Conservation (phyloP, 2,113 vertebrate genomes). For the Rhea americana region DNA sequence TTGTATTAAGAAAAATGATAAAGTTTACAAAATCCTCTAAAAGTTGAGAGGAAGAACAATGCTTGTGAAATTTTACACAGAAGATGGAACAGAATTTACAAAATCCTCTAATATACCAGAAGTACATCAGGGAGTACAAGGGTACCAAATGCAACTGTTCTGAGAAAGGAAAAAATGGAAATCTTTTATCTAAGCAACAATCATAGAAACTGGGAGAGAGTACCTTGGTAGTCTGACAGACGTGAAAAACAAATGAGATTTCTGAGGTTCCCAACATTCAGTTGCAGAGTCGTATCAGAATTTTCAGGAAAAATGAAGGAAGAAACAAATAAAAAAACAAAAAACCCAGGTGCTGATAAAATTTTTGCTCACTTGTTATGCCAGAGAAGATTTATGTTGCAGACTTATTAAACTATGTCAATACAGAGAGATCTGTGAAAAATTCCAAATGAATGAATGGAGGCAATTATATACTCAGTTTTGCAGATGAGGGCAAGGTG, state of each 20-base stretch:
- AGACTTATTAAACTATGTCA: neutral
- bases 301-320: neutral
- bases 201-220: neutral
- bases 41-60: neutral
- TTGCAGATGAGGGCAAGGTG: neutral
- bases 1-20: neutral
- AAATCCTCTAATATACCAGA: neutral
- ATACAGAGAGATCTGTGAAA: neutral
- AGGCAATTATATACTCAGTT: neutral
- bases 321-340: too few relatives aligned
- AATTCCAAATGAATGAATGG: neutral
- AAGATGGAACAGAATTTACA: neutral
- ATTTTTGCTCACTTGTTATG: neutral
- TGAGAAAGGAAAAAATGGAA: neutral
- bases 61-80: neutral
- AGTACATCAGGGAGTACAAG: neutral
- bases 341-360: neutral
- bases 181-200: neutral
- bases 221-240: neutral
- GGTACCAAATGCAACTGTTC: neutral
- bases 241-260: neutral
- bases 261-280: neutral
- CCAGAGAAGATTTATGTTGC: neutral
- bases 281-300: neutral
- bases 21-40: neutral